Evolutionary conservation across 53 echinoderm and acorn worm species (phyloP).

Genomic region (Echinarachnius parma): DNA sequence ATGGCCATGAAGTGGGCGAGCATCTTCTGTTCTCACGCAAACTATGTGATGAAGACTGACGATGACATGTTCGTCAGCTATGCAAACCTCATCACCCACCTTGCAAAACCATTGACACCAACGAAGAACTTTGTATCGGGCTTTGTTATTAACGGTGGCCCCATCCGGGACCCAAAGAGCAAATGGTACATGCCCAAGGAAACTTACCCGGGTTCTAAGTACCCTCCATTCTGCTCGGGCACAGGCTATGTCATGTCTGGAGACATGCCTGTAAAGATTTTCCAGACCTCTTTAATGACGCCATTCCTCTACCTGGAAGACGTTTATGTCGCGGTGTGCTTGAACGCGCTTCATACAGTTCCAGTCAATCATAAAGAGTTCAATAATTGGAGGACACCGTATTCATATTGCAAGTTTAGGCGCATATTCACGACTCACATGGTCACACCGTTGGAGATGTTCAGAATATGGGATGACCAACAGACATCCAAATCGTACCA

Average conservation of each 20-base stretch:
- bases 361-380: conserved; percentile 76
- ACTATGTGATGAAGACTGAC: conserved; percentile 86
- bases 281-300: conserved; percentile 61
- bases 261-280: conserved; percentile 64
- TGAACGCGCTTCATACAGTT: conserved; percentile 62
- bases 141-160: conserved; percentile 77
- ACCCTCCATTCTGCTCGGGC: conserved; percentile 95
- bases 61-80: conserved; percentile 94
- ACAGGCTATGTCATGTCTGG: conserved; percentile 88
- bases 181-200: conserved; percentile 98
- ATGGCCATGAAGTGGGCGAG: conserved; percentile 91
- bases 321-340: conserved; percentile 74
- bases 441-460: conserved; percentile 88
- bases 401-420: conserved; percentile 81
- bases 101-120: conserved; percentile 33
- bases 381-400: conserved; percentile 84
- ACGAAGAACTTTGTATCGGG: conserved; percentile 61
- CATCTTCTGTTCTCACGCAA: conserved; percentile 69
- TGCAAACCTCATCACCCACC: conserved; percentile 64
- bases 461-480: conserved; percentile 89
- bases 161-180: conserved; percentile 90
- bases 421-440: conserved; percentile 88
- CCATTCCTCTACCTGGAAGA: conserved; percentile 88
- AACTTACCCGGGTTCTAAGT: conserved; percentile 67
- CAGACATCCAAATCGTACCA: conserved; percentile 35